Base-by-base conservation (phyloP, 1,140 invertebrate genomes). In the Scylla paramamosain region DNA sequence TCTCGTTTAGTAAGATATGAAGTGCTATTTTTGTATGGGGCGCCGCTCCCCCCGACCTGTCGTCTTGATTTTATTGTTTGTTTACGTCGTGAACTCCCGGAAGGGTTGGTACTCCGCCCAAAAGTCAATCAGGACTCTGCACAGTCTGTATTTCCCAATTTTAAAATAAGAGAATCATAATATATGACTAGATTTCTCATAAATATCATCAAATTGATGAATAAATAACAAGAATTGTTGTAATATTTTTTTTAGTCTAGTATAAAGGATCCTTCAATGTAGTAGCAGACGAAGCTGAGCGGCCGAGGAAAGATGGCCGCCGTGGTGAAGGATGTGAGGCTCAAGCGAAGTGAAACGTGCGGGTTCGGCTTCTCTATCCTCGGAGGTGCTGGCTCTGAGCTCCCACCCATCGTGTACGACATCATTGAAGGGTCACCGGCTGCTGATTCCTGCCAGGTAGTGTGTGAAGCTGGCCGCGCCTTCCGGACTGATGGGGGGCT, bases 391-490 rank as follows among this genome's bases (percentile, higher is more conserved):
- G 98, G 98, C 97, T 97, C 96, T 31, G 97, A 96, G 88, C 98
- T 98, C 97, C 98, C 98, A 96, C 98, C 98, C 97, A 98, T 99
- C 97, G 98, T 99, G 97, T 99, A 99, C 97, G 98, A 99, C 97
- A 98, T 99, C 96, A 97, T 98, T 96, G 98, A 99, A 97, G 98
- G 99, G 97, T 99, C 98, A 96, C 98, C 98, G 96, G 98, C 98
- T 95, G 98, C 98, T 96, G 98, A 98, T 97, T 98, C 98, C 97
- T 98, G 98, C 97, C 98, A 98, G 98, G 98, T 99, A 98, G 98
- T 98, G 97, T 28, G 91, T 82, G 45, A 94, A 93, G 46, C 16
- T 4, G 25, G 12, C n/a, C 45, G 45, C 67, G 67, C 8, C 91
- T 52, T 0, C 32, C 25, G 67, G 82, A 92, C 91, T 82, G 67